Base-by-base conservation (phyloP, 2,888 invertebrate genomes). In the Linhomoeus sp. region DNA sequence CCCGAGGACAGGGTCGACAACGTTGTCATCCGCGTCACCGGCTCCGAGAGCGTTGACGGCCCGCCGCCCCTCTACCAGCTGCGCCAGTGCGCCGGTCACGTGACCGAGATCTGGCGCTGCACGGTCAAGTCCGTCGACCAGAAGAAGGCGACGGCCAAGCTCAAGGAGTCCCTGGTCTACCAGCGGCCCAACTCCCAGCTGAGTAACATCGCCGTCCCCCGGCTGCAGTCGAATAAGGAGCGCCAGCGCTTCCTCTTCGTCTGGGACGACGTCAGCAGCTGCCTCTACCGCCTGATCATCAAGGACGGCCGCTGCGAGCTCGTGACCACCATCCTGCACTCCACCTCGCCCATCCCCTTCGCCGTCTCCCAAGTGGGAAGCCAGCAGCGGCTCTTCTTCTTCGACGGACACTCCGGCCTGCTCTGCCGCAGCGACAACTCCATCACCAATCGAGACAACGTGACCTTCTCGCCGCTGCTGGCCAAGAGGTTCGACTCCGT, bases 71-170 rank as follows among this genome's bases (percentile, higher is more conserved):
- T 49, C 17, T 49, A 43, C 39, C 39, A 49, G 33, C 17, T 49
- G 25, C 49, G 49, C 20, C 25, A 24, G 14, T 47, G 47, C 33
- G 36, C 23, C 12, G 22, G 33, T 7, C 24, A 40, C 25, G 49
- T 49, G 23, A 43, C 47, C 14, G 47, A 49, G 29, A 41, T 49
- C 19, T 49, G 49, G 49, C 19, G 36, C 3, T 44, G 36, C 26
- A 15, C n/a, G 3, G 3, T 43, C 20, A 19, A 19, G 14, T 15
- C 37, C 3, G 35, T 33, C 15, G 15, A 29, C 20, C n/a, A n/a
- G n/a, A 49, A 49, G 45, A 43, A 43, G 19, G n/a, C 19, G 9
- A 41, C 26, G 20, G 40, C 22, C 19, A 49, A 49, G 24, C 20
- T 49, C 3, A 49, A 49, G 41, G 47, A 49, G 45, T 19, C 41